phyloP scores from a whole-genome alignment of 2,888 invertebrate genomes.

The Xanthia togata region DNA sequence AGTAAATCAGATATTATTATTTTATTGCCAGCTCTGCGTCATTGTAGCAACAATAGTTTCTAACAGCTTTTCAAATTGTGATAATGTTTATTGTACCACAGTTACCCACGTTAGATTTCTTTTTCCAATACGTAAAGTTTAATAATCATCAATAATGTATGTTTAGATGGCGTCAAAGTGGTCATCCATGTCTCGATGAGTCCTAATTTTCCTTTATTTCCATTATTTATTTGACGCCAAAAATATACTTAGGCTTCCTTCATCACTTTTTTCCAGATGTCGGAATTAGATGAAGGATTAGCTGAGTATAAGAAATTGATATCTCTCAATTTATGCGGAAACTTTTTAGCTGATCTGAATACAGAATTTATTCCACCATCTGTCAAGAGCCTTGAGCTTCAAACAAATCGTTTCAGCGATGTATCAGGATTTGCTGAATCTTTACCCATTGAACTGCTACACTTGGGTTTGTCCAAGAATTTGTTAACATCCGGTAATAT shows the following conservation, averaged over 20 bases:
- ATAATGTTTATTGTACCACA: neutral
- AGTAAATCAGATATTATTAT: neutral
- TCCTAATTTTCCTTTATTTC: neutral
- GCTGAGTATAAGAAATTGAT: conserved; percentile 80
- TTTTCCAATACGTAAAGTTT: neutral
- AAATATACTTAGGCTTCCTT: neutral
- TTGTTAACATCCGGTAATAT: conserved; percentile 77
- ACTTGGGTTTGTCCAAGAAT: conserved; percentile 90
- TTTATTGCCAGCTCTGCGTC: neutral
- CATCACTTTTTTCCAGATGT: conserved; percentile 80
- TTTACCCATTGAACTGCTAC: conserved; percentile 82
- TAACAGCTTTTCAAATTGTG: neutral
- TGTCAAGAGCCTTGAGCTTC: conserved; percentile 86
- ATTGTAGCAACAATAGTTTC: conserved; percentile 15
- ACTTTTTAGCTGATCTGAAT: conserved; percentile 78
- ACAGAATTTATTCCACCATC: conserved; percentile 80
- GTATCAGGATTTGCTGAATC: conserved; percentile 76
- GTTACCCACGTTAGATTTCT: neutral
- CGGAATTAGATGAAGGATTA: conserved; percentile 82
- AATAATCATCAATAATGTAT: neutral
- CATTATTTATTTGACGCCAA: neutral
- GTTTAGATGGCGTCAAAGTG: neutral
- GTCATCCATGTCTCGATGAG: neutral
- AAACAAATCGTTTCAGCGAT: conserved; percentile 84
- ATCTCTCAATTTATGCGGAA: conserved; percentile 86